Conservation (phyloP, 2,888 invertebrate species). For the Isotomurus palustris region DNA sequence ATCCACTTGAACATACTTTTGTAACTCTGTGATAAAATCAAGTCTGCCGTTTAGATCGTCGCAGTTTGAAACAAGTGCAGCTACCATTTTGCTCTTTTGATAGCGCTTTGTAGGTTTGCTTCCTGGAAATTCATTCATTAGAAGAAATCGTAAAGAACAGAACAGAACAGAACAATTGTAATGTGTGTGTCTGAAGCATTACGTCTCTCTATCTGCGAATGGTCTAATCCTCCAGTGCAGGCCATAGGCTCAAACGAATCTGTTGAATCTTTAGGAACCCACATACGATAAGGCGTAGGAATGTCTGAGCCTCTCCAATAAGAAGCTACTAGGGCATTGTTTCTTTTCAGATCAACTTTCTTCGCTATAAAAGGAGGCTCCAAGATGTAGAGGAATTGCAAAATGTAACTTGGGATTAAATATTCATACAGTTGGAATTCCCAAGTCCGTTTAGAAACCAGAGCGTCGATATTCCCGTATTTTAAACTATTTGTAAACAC, state of each 20-base stretch:
- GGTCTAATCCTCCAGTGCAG: no score
- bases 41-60: constrained; percentile 55
- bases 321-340: constrained; percentile 15
- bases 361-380: constrained; percentile 15
- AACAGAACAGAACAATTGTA: no score
- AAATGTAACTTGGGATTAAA: background rate
- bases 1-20: constrained; percentile 81
- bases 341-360: constrained; percentile 1
- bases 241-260: no score
- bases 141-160: no score
- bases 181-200: no score
- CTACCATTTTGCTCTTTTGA: constrained; percentile 21
- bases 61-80: constrained; percentile 24
- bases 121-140: no score
- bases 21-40: constrained; percentile 77
- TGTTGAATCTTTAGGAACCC: constrained; percentile 8
- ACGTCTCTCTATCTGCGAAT: no score
- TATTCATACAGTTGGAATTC: background rate
- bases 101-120: constrained; percentile 17
- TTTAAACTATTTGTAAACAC: background rate
- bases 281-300: constrained; percentile 11
- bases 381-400: constrained; percentile 9
- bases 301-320: constrained; percentile 24
- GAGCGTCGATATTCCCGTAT: background rate
- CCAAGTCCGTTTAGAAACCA: background rate